Evolutionary conservation across 2,888 invertebrate species (phyloP), one percentile per base, ranked within the genome.

Genomic region (Drosophila trichaetosa): DNA sequence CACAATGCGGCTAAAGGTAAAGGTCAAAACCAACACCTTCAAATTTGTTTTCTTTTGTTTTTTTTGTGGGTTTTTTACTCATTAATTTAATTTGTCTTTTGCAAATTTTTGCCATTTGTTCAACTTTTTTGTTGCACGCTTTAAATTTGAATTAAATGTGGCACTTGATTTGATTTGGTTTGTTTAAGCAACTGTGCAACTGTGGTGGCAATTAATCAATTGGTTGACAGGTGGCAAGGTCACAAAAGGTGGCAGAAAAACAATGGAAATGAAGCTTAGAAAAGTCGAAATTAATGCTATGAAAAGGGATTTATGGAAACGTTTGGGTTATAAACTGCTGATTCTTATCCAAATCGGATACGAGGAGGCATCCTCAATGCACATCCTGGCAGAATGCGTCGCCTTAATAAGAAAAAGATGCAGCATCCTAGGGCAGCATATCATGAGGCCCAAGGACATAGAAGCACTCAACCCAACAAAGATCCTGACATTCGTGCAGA

Each of bases 141-240:
- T 82, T 66, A 61, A 54, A 67, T 73, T 73, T 64, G 53, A 68
- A 79, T 75, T 78, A 71, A 75, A 64, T 64, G 68, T 56, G 65
- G 71, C 71, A 64, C 75, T 77, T 74, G 69, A 66, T 74, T 74
- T 65, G 64, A 60, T 79, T 66, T 73, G 36, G 46, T 51, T 68
- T 64, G 53, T 49, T 67, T 56, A 33, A 49, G 40, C 46, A 36
- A 46, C 31, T 52, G 29, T 29, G 40, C 46, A 36, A 46, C 40
- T 48, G 51, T 59, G 78, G 51, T 38, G 78, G n/a, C 21, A 51
- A 76, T 75, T 40, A 79, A 77, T 79, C 77, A 74, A 52, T 13
- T 46, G 56, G 40, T 1, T n/a, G 31, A 52, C 74, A 74, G 33
- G 40, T 27, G 42, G 46, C 42, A 57, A 57, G 42, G 40, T 31